Evolutionary conservation across 2,113 vertebrate species (phyloP).

Genomic region (Sigmodon hispidus): DNA sequence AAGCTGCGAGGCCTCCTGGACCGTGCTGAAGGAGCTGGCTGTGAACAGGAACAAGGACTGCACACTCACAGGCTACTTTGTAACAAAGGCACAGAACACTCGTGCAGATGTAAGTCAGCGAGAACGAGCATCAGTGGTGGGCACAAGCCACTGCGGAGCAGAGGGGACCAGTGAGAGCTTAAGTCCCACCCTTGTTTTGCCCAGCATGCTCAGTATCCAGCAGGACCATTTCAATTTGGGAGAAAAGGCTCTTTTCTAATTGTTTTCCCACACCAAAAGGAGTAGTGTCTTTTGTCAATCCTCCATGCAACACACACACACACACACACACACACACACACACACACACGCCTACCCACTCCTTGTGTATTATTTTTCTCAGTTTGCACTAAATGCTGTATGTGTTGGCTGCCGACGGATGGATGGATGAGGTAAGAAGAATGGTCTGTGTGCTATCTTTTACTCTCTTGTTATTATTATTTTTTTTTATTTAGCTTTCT

Average conservation of each 20-base stretch:
- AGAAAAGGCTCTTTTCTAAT: background rate
- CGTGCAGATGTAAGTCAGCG: background rate
- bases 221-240: background rate
- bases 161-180: background rate
- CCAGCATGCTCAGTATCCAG: background rate
- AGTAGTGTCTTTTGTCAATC: background rate
- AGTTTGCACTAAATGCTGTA: background rate
- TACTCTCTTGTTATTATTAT: too few relatives aligned
- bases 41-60: background rate
- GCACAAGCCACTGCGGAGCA: background rate
- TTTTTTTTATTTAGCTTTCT: too few relatives aligned
- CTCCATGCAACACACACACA: background rate
- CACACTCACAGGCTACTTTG: background rate
- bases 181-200: conserved; percentile 10
- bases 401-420: background rate
- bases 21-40: background rate
- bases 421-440: background rate
- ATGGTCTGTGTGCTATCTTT: background rate
- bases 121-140: background rate
- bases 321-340: background rate
- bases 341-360: background rate
- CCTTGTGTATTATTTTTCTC: background rate
- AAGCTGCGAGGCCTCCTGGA: background rate
- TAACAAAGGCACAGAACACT: background rate
- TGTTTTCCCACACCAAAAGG: background rate